Evolutionary conservation across 2,113 vertebrate species (phyloP), one percentile per base, ranked within the genome.

Genomic region (Hystrix brachyura): DNA sequence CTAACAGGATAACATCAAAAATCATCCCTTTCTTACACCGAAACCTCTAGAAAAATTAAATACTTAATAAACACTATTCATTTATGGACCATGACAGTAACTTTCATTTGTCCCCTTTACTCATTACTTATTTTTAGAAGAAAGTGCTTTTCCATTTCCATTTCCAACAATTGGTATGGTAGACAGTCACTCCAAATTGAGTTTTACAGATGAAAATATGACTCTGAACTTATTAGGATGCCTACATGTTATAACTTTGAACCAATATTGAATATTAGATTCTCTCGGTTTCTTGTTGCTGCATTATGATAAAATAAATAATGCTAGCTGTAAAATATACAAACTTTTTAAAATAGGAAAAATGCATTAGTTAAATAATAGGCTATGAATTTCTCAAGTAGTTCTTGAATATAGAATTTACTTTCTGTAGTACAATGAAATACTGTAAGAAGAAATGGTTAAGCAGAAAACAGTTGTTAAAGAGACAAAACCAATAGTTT

Each of bases 41-140:
- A 74, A 59, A 72, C 48, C 91, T 65, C 94, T 85, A 57, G 82
- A 67, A 95, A 97, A 89, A 57, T 72, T 48, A 79, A 55, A 17
- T 59, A 55, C 27, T 79, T 18, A 53, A 3, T 71, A 53, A 78
- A 92, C 5, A 51, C 13, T 72, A 11, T 19, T 51, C 27, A 51
- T 91, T 27, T 59, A 57, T 79, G 65, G 23, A 14, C 38, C 0
- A 8, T 65, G 72, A 59, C 91, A 89, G 90, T 29, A 82, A 65
- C 15, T 92, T n/a, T 85, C 76, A 69, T 21, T 80, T 67, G 14
- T 55, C n/a, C 53, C 78, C 12, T 38, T 48, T 78, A 78, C 14
- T 51, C 14, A 18, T 74, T 78, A 71, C 12, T 79, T 67, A 0
- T 46, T 92, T 25, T 93, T 64, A n/a, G 18, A 27, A 96, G 67